Evolutionary conservation across 2,797 vertebrate genomes (phyloP).

Genomic region (Sebastes baramenuke): DNA sequence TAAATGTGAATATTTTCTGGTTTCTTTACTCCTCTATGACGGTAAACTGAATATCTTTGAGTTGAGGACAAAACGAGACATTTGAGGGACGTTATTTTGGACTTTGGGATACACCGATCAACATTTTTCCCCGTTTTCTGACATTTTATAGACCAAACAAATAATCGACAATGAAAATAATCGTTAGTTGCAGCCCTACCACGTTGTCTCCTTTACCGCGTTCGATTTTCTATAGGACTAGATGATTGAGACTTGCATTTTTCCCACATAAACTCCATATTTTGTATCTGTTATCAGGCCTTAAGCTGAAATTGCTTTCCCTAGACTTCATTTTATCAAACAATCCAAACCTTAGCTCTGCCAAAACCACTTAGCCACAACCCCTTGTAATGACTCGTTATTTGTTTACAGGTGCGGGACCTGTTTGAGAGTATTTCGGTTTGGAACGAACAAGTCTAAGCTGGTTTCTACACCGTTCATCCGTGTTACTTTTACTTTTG

Average conservation of each 20-base stretch:
- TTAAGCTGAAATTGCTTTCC: neutral
- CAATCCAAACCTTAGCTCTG: neutral
- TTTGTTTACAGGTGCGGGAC: conserved; percentile 63
- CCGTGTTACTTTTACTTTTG: conserved; percentile 18
- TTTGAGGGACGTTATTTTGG: no score
- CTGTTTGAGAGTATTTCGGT: conserved; percentile 50
- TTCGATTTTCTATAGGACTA: neutral
- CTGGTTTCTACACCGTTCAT: conserved; percentile 43
- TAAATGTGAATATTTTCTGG: no score
- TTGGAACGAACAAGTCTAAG: conserved; percentile 56
- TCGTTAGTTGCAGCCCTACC: no score
- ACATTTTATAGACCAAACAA: no score
- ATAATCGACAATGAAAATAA: no score
- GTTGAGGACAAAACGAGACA: no score
- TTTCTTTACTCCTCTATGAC: no score
- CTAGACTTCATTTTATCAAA: neutral
- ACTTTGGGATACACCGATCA: no score
- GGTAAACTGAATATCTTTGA: no score
- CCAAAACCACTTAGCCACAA: conserved; percentile 12
- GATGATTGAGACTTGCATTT: neutral
- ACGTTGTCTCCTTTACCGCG: neutral
- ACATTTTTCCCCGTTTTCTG: no score
- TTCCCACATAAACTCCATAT: neutral
- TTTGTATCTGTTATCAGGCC: neutral
- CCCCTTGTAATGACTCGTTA: conserved; percentile 26